Percentiles rank a stretch among this genome's conserved stretches.
phyloP scores from a whole-genome alignment of 2,113 vertebrate species.

The Murina feae region DNA sequence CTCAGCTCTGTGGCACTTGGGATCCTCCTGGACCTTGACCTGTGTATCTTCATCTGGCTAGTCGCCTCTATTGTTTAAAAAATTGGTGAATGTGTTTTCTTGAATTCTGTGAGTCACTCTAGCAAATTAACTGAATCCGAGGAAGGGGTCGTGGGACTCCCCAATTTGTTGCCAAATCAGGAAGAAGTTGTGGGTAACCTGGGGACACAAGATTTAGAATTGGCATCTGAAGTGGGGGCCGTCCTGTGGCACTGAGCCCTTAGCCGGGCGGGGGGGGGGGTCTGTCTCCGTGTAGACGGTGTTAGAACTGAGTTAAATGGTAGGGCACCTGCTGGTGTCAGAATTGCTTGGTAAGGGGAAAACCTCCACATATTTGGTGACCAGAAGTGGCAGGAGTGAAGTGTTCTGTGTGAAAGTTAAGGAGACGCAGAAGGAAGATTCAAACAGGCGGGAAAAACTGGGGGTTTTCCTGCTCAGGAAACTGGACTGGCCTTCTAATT shows the following conservation, averaged over 20 bases:
- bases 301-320: not conserved
- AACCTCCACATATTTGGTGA: not conserved
- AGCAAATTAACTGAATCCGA: not conserved
- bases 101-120: not conserved
- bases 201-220: not conserved
- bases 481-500: not conserved
- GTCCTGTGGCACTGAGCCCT: not conserved
- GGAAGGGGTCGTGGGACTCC: not conserved
- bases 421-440: not conserved
- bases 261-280: not conserved
- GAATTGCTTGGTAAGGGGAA: not conserved
- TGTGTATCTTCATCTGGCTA: not conserved
- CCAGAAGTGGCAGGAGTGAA: not conserved
- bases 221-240: not conserved
- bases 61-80: not conserved
- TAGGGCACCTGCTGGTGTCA: not conserved
- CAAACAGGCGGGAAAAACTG: not conserved
- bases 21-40: not conserved
- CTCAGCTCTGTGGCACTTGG: not conserved
- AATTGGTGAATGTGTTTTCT: not conserved
- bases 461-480: not conserved
- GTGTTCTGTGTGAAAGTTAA: not conserved
- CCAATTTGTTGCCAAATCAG: not conserved
- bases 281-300: not conserved
- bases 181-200: not conserved